Conservation (phyloP, 2,888 invertebrate genomes). For the Chouioia cunea region DNA sequence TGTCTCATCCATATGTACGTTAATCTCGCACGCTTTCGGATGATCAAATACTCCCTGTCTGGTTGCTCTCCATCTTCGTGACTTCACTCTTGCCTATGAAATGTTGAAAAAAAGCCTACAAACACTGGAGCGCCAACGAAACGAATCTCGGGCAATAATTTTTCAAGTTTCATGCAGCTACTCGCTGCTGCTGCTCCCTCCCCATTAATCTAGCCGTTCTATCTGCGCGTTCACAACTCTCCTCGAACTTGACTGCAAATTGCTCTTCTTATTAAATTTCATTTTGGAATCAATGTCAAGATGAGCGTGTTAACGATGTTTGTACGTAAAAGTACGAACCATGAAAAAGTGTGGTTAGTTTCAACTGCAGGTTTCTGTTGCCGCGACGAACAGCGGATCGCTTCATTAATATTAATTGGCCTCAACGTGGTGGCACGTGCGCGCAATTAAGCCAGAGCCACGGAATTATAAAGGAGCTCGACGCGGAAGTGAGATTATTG, state of each 20-base stretch:
- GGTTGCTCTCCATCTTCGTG: not conserved
- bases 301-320: not conserved
- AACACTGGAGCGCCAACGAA: conserved; percentile 1
- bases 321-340: conserved; percentile 11
- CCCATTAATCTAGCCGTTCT: conserved; percentile 15
- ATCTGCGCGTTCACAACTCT: not conserved
- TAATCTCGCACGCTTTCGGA: not conserved
- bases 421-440: conserved; percentile 1
- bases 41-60: not conserved
- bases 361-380: conserved; percentile 1
- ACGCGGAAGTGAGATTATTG: not conserved
- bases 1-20: not conserved
- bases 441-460: conserved; percentile 9
- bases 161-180: conserved; percentile 12
- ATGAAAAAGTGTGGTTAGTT: not conserved
- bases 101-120: not conserved
- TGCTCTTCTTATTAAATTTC: conserved; percentile 29
- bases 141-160: conserved; percentile 26
- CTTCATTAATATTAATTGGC: conserved; percentile 26
- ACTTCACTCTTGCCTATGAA: not conserved
- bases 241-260: not conserved
- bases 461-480: conserved; percentile 4
- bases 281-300: not conserved
- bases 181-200: not conserved
- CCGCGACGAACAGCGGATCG: not conserved